These are phyloP conservation scores for Sternotherus odoratus DNA, from an alignment of 2,797 vertebrate genomes.

Conservation along the genomic window DNA sequence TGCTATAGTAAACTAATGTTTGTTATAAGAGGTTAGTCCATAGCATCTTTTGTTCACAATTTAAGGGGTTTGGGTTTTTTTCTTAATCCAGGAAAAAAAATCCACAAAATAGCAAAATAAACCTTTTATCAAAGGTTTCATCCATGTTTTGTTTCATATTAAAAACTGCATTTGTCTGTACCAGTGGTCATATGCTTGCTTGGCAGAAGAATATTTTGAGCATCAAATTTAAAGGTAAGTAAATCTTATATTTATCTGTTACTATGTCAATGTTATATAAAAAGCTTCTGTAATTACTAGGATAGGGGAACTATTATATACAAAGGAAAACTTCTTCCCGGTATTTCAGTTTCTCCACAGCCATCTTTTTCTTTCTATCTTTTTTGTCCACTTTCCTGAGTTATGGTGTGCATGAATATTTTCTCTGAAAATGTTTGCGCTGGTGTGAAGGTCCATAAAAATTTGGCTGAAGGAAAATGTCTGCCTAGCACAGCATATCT, in stretches of 20 bases:
- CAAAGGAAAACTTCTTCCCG: background rate
- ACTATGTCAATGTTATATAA: background rate
- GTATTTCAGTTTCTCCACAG: background rate
- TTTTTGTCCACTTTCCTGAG: background rate
- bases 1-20: background rate
- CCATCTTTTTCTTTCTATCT: background rate
- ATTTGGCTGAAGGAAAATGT: background rate
- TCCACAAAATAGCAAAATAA: background rate
- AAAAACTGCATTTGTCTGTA: background rate
- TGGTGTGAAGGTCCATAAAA: background rate
- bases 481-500: background rate
- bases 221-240: background rate
- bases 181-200: background rate
- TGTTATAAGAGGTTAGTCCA: background rate
- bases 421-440: background rate
- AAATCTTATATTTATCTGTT: background rate
- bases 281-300: background rate
- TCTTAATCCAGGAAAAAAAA: background rate
- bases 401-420: background rate
- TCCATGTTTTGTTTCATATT: background rate
- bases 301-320: background rate
- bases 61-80: background rate
- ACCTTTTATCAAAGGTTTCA: background rate
- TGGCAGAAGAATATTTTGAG: background rate
- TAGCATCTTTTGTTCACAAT: background rate